These are phyloP conservation scores for Hemiprocne comata DNA, from an alignment of 2,113 vertebrate species.

Conservation along the genomic window DNA sequence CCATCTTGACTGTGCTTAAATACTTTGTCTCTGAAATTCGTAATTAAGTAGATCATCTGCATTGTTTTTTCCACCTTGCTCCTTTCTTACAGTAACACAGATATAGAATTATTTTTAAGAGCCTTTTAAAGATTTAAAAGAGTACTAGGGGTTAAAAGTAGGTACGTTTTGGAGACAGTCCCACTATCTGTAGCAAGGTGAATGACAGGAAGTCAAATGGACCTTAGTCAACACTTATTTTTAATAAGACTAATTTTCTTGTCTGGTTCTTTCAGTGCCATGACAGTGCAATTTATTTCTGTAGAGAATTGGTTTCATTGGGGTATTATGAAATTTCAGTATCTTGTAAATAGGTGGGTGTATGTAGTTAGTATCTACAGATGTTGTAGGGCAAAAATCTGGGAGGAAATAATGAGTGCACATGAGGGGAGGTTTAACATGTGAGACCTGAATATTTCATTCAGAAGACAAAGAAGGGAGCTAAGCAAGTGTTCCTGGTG, in stretches of 20 bases:
- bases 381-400: neutral
- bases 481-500: neutral
- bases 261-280: neutral
- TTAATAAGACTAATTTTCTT: slow-evolving; percentile 31
- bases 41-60: neutral
- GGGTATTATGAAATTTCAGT: neutral
- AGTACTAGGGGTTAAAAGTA: neutral
- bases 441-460: neutral
- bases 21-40: neutral
- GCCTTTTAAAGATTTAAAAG: neutral
- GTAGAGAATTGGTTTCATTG: neutral
- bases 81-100: neutral
- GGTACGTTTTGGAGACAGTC: neutral
- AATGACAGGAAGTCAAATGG: slow-evolving; percentile 6
- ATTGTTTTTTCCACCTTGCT: neutral
- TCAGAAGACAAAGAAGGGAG: neutral
- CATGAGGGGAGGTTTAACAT: neutral
- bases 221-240: slow-evolving; percentile 9
- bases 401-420: neutral
- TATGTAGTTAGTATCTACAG: neutral
- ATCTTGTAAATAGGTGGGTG: neutral
- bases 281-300: slow-evolving; percentile 32
- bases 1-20: neutral
- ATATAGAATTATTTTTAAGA: neutral
- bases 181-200: neutral